These are phyloP conservation scores for Venusia cambrica DNA, from an alignment of 2,888 invertebrate species.

Conservation along the genomic window DNA sequence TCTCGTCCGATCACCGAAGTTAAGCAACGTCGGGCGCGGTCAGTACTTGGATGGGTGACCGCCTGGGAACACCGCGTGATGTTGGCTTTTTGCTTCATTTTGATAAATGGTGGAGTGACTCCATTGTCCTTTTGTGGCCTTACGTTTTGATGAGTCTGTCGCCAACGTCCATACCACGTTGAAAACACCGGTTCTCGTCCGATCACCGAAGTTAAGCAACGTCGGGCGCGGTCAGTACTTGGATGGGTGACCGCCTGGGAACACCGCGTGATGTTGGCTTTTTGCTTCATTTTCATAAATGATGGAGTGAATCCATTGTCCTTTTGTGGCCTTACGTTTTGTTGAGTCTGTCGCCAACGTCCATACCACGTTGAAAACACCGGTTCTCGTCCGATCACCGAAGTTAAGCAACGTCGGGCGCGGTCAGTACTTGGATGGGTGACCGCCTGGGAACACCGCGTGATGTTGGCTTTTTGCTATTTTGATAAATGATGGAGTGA, in stretches of 20 bases:
- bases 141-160: background rate
- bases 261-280: constrained; percentile 62
- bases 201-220: constrained; percentile 73
- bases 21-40: constrained; percentile 65
- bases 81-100: constrained; percentile 53
- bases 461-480: constrained; percentile 49
- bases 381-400: constrained; percentile 74
- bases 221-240: constrained; percentile 72
- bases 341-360: constrained; percentile 44
- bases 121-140: too few relatives aligned
- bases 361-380: constrained; percentile 65
- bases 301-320: background rate
- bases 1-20: constrained; percentile 71
- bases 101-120: too few relatives aligned
- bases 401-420: constrained; percentile 71
- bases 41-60: constrained; percentile 70
- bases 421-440: constrained; percentile 72
- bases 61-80: constrained; percentile 64
- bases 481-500: too few relatives aligned
- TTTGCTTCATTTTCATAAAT: too few relatives aligned
- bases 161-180: constrained; percentile 59
- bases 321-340: background rate
- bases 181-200: constrained; percentile 69
- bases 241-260: constrained; percentile 74
- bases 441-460: constrained; percentile 62